Conservation (phyloP, 2,797 vertebrate genomes). For the Pterois miles region DNA sequence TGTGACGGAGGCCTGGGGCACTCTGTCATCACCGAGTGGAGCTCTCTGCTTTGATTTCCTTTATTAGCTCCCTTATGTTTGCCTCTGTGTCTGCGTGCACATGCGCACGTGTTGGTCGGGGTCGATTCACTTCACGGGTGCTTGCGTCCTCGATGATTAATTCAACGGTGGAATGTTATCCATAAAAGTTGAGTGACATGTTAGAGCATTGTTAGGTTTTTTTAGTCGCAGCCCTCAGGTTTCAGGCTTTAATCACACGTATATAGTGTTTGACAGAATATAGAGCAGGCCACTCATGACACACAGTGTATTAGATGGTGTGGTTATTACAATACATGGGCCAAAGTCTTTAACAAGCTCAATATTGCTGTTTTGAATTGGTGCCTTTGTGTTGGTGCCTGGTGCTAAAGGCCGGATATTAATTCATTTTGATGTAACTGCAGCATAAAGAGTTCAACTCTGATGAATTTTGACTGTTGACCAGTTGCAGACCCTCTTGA, state of each 20-base stretch:
- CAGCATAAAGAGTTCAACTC: background rate
- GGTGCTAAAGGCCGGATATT: background rate
- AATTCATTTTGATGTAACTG: background rate
- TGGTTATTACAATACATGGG: background rate
- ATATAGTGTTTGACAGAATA: constrained; percentile 30
- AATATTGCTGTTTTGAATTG: constrained; percentile 9
- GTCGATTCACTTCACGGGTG: constrained; percentile 45
- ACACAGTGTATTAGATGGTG: background rate
- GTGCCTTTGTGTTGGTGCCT: constrained; percentile 3
- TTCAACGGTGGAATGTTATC: constrained; percentile 59
- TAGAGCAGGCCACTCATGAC: constrained; percentile 15
- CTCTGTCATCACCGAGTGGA: constrained; percentile 70
- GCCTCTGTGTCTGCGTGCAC: constrained; percentile 32
- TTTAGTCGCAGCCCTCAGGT: constrained; percentile 8
- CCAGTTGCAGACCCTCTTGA: background rate
- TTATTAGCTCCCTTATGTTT: constrained; percentile 66
- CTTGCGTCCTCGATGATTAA: constrained; percentile 61
- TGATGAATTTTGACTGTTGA: background rate
- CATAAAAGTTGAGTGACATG: constrained; percentile 66
- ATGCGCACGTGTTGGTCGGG: background rate
- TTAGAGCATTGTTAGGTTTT: constrained; percentile 29
- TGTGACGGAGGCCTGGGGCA: constrained; percentile 51
- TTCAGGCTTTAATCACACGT: constrained; percentile 27
- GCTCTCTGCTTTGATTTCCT: constrained; percentile 72
- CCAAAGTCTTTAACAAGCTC: constrained; percentile 4